Evolutionary conservation across 2,888 invertebrate species (phyloP).

Genomic region (Monochamus alternatus): DNA sequence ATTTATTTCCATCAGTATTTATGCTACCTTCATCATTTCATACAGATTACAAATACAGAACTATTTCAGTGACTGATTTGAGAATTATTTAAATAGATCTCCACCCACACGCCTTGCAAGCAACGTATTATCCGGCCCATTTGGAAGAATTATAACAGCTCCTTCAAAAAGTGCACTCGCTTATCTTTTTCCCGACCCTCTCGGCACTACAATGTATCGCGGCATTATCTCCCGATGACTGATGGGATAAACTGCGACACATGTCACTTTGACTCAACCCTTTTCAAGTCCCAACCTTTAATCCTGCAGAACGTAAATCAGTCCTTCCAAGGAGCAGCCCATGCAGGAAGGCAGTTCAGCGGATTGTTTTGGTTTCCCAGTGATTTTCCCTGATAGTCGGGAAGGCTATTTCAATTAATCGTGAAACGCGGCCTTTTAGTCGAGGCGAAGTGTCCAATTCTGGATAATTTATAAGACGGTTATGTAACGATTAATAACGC

Average conservation of each 20-base stretch:
- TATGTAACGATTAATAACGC: no score
- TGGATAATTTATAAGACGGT: no score
- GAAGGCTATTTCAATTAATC: no score
- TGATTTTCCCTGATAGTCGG: no score
- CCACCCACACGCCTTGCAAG: not conserved
- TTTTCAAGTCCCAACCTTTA: constrained; percentile 34
- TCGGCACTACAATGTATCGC: constrained; percentile 30
- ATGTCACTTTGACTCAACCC: constrained; percentile 40
- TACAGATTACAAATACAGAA: no score
- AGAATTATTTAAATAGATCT: not conserved
- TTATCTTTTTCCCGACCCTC: constrained; percentile 12
- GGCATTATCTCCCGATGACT: constrained; percentile 25
- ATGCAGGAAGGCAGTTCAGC: not conserved
- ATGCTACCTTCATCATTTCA: no score
- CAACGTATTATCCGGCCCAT: not conserved
- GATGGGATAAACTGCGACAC: constrained; percentile 36
- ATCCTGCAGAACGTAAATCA: constrained; percentile 28
- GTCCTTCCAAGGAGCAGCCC: not conserved
- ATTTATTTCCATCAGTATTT: no score
- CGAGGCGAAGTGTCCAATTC: no score
- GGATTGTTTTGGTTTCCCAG: not conserved
- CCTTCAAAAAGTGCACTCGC: constrained; percentile 2
- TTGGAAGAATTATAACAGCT: constrained; percentile 6
- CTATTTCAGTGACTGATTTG: not conserved
- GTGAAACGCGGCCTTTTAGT: no score